Percentiles rank a stretch among this genome's conserved stretches.
phyloP scores from a whole-genome alignment of 2,113 vertebrate genomes.

The Marcusenius ussheri region DNA sequence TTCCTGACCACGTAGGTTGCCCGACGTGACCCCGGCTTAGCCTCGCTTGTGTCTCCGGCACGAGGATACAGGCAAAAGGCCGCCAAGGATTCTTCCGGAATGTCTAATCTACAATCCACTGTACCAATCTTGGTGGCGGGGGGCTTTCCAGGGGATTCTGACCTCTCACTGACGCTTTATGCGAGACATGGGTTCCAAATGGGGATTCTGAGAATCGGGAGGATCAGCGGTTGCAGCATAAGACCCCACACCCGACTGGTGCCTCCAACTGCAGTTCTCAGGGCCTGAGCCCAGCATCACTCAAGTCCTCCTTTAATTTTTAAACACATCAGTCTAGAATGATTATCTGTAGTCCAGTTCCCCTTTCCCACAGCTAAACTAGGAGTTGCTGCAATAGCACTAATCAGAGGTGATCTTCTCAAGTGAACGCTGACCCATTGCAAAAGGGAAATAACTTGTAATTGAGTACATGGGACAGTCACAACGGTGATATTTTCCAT shows the following conservation, averaged over 20 bases:
- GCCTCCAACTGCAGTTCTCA: neutral
- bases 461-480: neutral
- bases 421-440: neutral
- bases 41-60: neutral
- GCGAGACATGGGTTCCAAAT: neutral
- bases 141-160: neutral
- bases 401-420: neutral
- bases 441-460: neutral
- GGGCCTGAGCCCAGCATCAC: neutral
- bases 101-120: neutral
- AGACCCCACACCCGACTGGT: neutral
- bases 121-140: neutral
- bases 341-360: neutral
- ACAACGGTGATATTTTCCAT: neutral
- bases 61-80: neutral
- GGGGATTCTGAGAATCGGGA: neutral
- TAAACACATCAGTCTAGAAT: neutral
- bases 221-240: neutral
- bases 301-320: neutral
- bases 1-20: conserved; percentile 14
- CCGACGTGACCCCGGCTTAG: neutral
- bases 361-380: neutral
- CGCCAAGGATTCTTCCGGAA: neutral
- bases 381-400: neutral
- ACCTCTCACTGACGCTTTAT: neutral